A percentile compares a stretch with the other conserved stretches of the same genome.
These are phyloP conservation scores for Geothlypis trichas DNA, from an alignment of 2,113 vertebrate species.

Conservation along the genomic window DNA sequence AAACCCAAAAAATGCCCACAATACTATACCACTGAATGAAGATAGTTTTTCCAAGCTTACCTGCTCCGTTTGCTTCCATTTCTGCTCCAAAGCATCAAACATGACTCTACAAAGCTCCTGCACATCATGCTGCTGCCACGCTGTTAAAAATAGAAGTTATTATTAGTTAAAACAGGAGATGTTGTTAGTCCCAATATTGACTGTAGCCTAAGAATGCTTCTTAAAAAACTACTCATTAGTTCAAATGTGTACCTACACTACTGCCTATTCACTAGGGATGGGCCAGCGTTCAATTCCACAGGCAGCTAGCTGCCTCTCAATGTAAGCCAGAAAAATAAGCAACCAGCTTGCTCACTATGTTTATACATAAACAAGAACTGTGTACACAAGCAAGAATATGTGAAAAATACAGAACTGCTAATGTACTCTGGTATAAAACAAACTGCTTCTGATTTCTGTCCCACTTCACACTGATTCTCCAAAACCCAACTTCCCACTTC, in stretches of 20 bases:
- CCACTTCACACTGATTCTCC: fast-evolving
- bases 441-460: background rate
- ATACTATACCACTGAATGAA: background rate
- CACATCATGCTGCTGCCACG: constrained; percentile 99
- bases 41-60: constrained; percentile 63
- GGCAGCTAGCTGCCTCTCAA: background rate
- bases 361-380: background rate
- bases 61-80: constrained; percentile 99
- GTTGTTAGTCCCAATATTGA: background rate
- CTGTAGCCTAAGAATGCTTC: background rate
- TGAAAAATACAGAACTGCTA: background rate
- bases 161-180: constrained; percentile 5
- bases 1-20: background rate
- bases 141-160: constrained; percentile 75
- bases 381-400: background rate
- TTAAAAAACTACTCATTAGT: background rate
- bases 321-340: background rate
- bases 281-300: background rate
- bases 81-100: constrained; percentile 99
- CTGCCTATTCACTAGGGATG: background rate
- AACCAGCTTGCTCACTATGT: background rate
- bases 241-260: background rate
- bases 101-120: constrained; percentile 98
- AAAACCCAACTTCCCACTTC: background rate
- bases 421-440: background rate